Evolutionary conservation across 2,888 invertebrate genomes (phyloP), one percentile per base, ranked within the genome.

Genomic region (Amphipoea oculea): DNA sequence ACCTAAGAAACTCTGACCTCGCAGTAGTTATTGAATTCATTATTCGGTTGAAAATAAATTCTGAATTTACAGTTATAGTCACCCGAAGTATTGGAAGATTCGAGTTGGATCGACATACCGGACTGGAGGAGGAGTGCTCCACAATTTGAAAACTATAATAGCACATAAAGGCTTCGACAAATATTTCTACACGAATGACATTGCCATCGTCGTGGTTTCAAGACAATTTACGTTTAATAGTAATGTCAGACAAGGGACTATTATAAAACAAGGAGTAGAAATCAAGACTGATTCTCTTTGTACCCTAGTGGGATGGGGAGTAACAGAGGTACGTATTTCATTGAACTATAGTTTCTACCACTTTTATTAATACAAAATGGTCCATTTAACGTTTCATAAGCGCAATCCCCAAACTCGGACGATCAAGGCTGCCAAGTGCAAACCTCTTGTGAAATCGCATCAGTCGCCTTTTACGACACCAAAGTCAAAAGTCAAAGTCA

Each of bases 231-330:
- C 81, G 14, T 92, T 96, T 20, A 92, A 92, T 9, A 90, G 75
- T n/a, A 92, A 93, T 72, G 93, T 96, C 2, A 92, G 92, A 71
- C 96, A 96, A 81, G 95, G 93, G 12, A 96, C 96, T 2, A 93
- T 97, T 20, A 93, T 96, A 1, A 95, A 94, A 76, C 92, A 92
- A 62, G 92, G 93, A 4, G 92, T 93, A 4, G 95, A 96, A 82
- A 88, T 96, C 1, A 92, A 90, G 65, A 89, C 93, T 7, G 92
- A 94, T 82, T 94, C 95, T 11, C 68, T 94, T 0, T 93, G 94
- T 75, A 93, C 94, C 0, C 87, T 97, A 0, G 92, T 95, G 51
- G 97, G 97, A 72, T 97, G 97, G 97, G 97, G 97, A 20, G 93
- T 95, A 51, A 91, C 92, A 2, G 92, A 96, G 93, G 96, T 96